Conservation (phyloP, 2,113 vertebrate species). For the Oncorhynchus kisutch region DNA sequence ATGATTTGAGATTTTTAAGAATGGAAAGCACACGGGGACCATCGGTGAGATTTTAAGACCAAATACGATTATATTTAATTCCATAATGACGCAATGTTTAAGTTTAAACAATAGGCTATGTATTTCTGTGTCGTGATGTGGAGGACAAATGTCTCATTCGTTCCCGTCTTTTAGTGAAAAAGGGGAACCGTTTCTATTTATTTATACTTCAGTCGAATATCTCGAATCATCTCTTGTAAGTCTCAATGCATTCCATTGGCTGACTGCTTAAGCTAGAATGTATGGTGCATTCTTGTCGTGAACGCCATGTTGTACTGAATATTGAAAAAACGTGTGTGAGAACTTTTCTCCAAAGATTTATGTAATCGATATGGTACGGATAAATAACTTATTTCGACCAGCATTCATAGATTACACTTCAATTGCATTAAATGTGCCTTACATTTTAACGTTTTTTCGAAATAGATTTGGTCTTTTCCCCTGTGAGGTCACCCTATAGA, state of each 20-base stretch:
- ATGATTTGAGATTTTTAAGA: conserved; percentile 28
- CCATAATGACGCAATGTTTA: background rate
- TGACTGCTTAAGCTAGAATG: conserved; percentile 52
- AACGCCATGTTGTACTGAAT: conserved; percentile 69
- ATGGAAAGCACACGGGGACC: conserved; percentile 18
- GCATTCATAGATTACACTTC: background rate
- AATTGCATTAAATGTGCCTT: background rate
- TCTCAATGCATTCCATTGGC: conserved; percentile 18
- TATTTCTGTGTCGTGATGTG: background rate
- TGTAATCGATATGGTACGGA: background rate
- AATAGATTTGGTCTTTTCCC: background rate
- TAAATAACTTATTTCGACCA: background rate
- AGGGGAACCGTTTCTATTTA: conserved; percentile 26
- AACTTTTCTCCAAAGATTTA: background rate
- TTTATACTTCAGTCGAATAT: conserved; percentile 1
- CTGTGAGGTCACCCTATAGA: conserved; percentile 30
- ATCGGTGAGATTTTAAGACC: conserved; percentile 45
- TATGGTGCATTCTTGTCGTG: conserved; percentile 42
- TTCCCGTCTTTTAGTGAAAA: conserved; percentile 16
- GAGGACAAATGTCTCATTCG: background rate
- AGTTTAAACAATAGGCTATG: background rate
- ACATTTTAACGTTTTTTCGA: background rate
- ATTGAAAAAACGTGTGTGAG: conserved; percentile 4
- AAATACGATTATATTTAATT: conserved; percentile 21
- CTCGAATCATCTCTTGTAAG: background rate